Conservation (phyloP, 2,797 vertebrate genomes). For the Amazona finschi region DNA sequence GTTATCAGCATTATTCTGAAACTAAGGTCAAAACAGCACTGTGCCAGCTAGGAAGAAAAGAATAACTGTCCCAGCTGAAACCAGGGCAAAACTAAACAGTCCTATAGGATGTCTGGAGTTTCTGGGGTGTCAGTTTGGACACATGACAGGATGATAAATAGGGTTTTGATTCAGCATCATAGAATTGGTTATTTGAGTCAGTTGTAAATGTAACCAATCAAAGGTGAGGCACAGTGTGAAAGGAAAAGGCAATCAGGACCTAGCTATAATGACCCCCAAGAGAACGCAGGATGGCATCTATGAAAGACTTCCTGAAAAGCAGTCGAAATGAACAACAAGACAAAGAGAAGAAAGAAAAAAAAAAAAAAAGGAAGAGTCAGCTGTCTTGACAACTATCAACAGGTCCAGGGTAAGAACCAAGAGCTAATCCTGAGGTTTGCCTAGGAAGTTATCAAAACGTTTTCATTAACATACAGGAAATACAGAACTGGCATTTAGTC, state of each 20-base stretch:
- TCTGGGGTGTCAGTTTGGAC: neutral
- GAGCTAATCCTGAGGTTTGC: neutral
- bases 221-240: neutral
- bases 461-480: neutral
- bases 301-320: neutral
- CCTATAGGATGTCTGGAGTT: neutral
- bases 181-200: neutral
- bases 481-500: neutral
- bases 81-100: neutral
- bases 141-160: neutral
- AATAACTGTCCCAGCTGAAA: neutral
- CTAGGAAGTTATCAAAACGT: neutral
- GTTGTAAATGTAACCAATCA: constrained; percentile 7
- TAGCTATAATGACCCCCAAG: neutral
- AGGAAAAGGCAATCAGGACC: neutral
- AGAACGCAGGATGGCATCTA: neutral
- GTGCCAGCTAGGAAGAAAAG: neutral
- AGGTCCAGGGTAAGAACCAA: neutral
- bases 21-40: neutral
- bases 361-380: neutral
- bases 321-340: neutral
- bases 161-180: neutral
- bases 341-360: neutral
- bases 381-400: neutral
- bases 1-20: neutral